Evolutionary conservation across 2,888 invertebrate genomes (phyloP), one percentile per base, ranked within the genome.

Genomic region (Andricus curvator): DNA sequence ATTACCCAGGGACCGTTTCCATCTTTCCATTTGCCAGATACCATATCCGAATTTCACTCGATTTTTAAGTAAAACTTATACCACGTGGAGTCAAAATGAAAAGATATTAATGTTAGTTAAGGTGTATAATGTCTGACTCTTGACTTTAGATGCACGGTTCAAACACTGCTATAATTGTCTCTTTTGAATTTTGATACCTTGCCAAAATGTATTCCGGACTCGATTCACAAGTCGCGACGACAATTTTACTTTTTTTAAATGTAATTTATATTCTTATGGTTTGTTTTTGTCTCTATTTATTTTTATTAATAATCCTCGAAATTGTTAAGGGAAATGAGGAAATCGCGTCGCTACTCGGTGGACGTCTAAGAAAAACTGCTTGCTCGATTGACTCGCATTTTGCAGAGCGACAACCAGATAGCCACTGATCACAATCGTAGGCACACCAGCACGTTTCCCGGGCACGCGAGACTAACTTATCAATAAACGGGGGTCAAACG

Each of bases 401-500:
- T 56, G 33, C 33, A 56, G 56, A 74, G 68, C 33, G 56, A 56
- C 51, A 74, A 74, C 56, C 33, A 74, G 74, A 37, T 67, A 67
- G 66, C n/a, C 41, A 33, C 51, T 56, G 74, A 56, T 74, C 74
- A 56, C 56, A 74, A 74, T 56, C 56, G 22, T 56, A 56, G 56
- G 74, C n/a, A 74, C 33, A 74, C 81, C 80, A 65, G 79, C 76
- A 77, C 78, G 37, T 76, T 66, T 80, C 79, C 76, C 76, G 78
- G 48, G 29, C 64, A 77, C 68, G 13, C 33, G 33, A 74, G 56
- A 33, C 79, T 44, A 6, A 77, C 66, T 78, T 79, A 80, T 82
- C 83, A 83, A 80, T 82, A 80, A 83, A 82, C 81, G 70, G 29
- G 79, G 80, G 81, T 83, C 78, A 83, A 82, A 80, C 79, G 83